phyloP scores from a whole-genome alignment of 2,888 invertebrate genomes.

The Coelopa pilipes region DNA sequence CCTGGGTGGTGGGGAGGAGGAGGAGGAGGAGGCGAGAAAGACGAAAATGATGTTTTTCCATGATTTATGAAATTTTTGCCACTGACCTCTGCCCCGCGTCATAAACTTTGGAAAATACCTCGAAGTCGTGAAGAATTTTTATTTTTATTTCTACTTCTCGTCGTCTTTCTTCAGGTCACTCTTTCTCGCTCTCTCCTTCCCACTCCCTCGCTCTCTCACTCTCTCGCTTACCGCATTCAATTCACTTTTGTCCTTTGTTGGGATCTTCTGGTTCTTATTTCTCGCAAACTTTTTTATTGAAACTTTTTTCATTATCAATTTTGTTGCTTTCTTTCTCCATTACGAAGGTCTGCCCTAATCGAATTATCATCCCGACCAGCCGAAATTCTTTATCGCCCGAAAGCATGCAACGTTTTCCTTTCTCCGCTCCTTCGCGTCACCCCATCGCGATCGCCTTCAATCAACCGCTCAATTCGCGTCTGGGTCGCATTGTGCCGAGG shows the following conservation, averaged over 20 bases:
- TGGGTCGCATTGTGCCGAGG: not conserved
- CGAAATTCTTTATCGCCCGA: not conserved
- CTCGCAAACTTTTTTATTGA: not conserved
- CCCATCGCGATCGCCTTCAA: not conserved
- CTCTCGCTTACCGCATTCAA: not conserved
- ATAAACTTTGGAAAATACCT: constrained; percentile 1
- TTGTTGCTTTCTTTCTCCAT: constrained; percentile 6
- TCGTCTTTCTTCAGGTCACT: not conserved
- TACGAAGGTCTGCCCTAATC: not conserved
- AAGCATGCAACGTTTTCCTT: constrained; percentile 4
- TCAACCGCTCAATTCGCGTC: not conserved
- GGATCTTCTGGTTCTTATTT: not conserved
- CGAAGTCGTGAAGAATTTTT: not conserved
- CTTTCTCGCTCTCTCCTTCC: too few species aligned
- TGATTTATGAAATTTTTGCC: constrained; percentile 32
- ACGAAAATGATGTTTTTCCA: constrained; percentile 2
- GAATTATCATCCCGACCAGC: not conserved
- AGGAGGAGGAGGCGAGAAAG: too few species aligned
- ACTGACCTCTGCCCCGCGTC: constrained; percentile 29
- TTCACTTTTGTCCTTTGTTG: not conserved
- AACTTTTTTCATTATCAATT: constrained; percentile 10
- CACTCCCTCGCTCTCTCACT: too few species aligned
- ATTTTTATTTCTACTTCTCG: constrained; percentile 22
- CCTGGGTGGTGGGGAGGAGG: too few species aligned
- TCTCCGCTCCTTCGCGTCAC: not conserved